These are phyloP conservation scores for Anhinga rufa DNA, from an alignment of 2,113 vertebrate species.

Conservation along the genomic window DNA sequence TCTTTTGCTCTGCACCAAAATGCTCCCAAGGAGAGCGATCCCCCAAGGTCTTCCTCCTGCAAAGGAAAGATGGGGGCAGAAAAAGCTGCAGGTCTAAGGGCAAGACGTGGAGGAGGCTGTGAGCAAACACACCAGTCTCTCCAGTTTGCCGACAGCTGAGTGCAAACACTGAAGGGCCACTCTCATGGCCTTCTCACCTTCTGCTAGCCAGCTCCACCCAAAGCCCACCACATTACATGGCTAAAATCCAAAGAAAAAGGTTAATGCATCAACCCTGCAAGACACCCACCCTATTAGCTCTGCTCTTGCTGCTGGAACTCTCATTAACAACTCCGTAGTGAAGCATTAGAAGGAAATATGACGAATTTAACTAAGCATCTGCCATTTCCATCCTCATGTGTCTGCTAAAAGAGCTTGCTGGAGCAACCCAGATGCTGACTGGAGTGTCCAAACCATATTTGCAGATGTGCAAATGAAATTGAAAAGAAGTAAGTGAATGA, in stretches of 20 bases:
- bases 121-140: background rate
- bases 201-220: background rate
- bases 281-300: background rate
- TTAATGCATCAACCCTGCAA: background rate
- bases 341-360: background rate
- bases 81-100: background rate
- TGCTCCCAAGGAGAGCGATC: accelerated
- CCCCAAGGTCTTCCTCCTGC: background rate
- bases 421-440: background rate
- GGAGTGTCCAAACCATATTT: background rate
- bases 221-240: background rate
- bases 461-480: too few relatives aligned
- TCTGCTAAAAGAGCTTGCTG: background rate
- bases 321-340: background rate
- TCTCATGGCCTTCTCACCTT: background rate
- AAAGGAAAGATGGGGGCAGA: background rate
- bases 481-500: too few relatives aligned
- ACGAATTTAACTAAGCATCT: background rate
- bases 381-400: background rate
- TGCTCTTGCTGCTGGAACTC: background rate
- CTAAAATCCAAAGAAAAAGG: background rate
- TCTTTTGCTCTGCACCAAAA: background rate
- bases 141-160: background rate
- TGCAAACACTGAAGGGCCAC: background rate
- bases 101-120: background rate